phyloP scores from a whole-genome alignment of 1,140 invertebrate species.

The Macrotrachela quadricornifera region DNA sequence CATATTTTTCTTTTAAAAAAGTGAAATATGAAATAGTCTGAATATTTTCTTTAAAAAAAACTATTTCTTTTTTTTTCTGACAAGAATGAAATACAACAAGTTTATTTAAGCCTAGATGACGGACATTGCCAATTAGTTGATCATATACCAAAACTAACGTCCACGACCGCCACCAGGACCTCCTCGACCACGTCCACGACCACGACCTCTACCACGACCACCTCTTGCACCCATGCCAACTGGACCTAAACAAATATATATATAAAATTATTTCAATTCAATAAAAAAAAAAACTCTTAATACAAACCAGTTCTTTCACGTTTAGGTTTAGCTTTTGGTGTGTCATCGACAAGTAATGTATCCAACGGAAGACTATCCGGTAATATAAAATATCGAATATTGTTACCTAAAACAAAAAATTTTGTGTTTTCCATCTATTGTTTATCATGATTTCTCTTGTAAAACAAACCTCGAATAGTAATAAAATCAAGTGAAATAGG shows the following conservation, averaged over 20 bases:
- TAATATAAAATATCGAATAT: constrained; percentile 87
- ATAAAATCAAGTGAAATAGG: constrained; percentile 78
- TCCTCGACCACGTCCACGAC: constrained; percentile 2
- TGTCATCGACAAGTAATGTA: constrained; percentile 84
- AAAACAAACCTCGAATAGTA: constrained; percentile 49
- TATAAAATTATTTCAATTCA: not conserved
- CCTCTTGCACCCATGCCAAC: not conserved
- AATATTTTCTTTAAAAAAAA: no score
- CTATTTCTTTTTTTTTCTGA: no score
- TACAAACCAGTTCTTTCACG: constrained; percentile 38
- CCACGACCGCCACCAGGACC: not conserved
- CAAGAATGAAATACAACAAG: no score
- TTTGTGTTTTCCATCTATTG: no score
- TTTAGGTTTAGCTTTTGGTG: constrained; percentile 73
- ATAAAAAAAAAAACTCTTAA: not conserved
- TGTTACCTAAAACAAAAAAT: constrained; percentile 39
- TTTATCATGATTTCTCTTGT: no score
- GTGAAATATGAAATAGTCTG: no score
- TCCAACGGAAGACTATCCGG: constrained; percentile 82
- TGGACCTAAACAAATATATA: not conserved
- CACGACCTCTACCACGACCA: constrained; percentile 3
- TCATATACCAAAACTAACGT: not conserved
- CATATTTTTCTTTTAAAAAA: no score
- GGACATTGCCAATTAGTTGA: no score
- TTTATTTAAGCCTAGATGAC: no score